Evolutionary conservation across 2,113 vertebrate genomes (phyloP).

Genomic region (Mohoua ochrocephala): DNA sequence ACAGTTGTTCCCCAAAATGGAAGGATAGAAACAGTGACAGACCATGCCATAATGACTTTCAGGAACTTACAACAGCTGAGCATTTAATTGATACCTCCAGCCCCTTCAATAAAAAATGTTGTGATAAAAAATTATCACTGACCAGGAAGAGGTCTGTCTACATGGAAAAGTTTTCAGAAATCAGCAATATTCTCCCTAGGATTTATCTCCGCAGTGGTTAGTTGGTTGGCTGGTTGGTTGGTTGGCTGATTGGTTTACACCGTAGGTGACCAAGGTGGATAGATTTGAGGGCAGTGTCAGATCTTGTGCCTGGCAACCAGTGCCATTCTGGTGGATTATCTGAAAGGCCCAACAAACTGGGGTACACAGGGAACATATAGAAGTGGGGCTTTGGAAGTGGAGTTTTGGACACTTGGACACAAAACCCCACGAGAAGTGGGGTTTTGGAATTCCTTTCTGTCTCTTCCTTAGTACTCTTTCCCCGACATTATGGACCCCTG

Average conservation of each 20-base stretch:
- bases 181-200: not conserved
- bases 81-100: not conserved
- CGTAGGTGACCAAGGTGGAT: too few species aligned
- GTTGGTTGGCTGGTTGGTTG: not conserved
- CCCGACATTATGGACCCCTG: not conserved
- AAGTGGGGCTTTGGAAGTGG: not conserved
- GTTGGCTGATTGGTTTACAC: not conserved
- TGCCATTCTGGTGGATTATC: not conserved
- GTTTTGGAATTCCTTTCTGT: not conserved
- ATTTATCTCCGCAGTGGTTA: not conserved
- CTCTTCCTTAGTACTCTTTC: not conserved
- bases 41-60: not conserved
- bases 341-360: not conserved
- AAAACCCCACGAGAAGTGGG: not conserved
- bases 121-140: not conserved
- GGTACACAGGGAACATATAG: not conserved
- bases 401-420: not conserved
- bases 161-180: not conserved
- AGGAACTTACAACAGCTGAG: not conserved
- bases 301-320: not conserved
- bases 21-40: not conserved
- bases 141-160: not conserved
- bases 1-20: not conserved
- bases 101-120: not conserved
- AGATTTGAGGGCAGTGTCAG: not conserved